Percentiles rank a stretch among this genome's conserved stretches.
Conservation (phyloP, 2,888 invertebrate species). For the Miltochrista miniata region DNA sequence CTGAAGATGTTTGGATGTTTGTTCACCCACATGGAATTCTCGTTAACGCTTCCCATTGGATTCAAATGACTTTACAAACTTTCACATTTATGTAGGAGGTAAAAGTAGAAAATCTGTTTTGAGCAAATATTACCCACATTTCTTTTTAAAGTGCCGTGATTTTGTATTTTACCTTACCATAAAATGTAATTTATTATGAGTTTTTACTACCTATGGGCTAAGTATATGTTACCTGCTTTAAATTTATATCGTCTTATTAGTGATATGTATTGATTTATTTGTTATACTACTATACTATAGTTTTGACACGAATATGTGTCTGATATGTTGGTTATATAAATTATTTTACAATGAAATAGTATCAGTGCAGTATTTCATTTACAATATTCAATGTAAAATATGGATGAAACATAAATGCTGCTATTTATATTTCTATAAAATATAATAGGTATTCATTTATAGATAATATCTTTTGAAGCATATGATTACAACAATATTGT, state of each 20-base stretch:
- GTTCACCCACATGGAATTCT: no score
- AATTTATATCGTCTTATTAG: slow-evolving; percentile 1
- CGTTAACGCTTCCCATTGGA: no score
- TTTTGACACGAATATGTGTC: slow-evolving; percentile 28
- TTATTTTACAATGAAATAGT: neutral
- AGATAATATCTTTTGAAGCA: slow-evolving; percentile 20
- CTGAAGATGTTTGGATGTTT: no score
- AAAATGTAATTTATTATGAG: neutral
- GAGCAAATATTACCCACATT: no score
- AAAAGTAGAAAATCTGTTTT: no score
- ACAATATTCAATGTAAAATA: neutral
- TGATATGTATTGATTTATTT: slow-evolving; percentile 11
- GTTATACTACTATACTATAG: neutral
- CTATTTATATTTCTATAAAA: slow-evolving; percentile 27
- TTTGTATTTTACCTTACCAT: no score
- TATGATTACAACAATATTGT: slow-evolving; percentile 10
- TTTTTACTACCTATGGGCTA: neutral
- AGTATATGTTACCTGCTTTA: no score
- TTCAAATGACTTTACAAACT: no score
- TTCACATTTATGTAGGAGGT: no score
- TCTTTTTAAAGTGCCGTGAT: no score
- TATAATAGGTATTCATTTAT: slow-evolving; percentile 21
- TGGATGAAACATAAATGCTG: slow-evolving; percentile 8
- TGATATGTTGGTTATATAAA: slow-evolving; percentile 4
- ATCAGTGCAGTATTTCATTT: slow-evolving; percentile 18